These are phyloP conservation scores for Plectus sambesii DNA, from an alignment of 1,140 invertebrate species.

Conservation along the genomic window DNA sequence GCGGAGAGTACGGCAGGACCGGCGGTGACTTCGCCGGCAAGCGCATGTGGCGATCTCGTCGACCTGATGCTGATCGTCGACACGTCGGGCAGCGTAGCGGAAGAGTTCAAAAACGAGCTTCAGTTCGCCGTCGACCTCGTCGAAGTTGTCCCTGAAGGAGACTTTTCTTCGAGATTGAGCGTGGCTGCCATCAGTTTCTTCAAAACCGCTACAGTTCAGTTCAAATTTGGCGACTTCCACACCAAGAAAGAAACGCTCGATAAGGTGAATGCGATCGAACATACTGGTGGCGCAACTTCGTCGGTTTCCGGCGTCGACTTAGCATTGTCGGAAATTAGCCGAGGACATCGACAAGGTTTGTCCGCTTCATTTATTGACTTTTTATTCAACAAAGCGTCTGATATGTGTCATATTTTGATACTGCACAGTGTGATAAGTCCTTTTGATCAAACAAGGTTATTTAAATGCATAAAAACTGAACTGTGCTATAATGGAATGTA, in stretches of 20 bases:
- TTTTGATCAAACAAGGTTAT: too few species aligned
- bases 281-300: slow-evolving; percentile 20
- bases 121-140: slow-evolving; percentile 29
- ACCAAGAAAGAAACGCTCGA: slow-evolving; percentile 13
- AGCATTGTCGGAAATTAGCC: slow-evolving; percentile 14
- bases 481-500: too few species aligned
- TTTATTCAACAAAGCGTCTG: too few species aligned
- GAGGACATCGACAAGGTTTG: too few species aligned
- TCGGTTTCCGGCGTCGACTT: slow-evolving; percentile 14
- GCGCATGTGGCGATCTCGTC: slow-evolving; percentile 8
- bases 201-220: background rate
- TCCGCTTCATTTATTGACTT: too few species aligned
- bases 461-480: too few species aligned
- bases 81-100: slow-evolving; percentile 31
- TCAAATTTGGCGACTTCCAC: slow-evolving; percentile 7
- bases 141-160: slow-evolving; percentile 7
- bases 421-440: too few species aligned
- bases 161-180: slow-evolving; percentile 10
- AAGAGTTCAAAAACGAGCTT: slow-evolving; percentile 33
- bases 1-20: too few species aligned
- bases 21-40: too few species aligned
- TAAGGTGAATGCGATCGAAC: slow-evolving; percentile 12
- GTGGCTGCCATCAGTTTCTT: slow-evolving; percentile 15
- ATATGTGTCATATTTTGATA: too few species aligned
- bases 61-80: slow-evolving; percentile 37